A percentile compares a stretch with the other conserved stretches of the same genome.
Conservation (phyloP, 37 sponge, comb jelly and placozoan genomes). For the Eunapius fragilis region DNA sequence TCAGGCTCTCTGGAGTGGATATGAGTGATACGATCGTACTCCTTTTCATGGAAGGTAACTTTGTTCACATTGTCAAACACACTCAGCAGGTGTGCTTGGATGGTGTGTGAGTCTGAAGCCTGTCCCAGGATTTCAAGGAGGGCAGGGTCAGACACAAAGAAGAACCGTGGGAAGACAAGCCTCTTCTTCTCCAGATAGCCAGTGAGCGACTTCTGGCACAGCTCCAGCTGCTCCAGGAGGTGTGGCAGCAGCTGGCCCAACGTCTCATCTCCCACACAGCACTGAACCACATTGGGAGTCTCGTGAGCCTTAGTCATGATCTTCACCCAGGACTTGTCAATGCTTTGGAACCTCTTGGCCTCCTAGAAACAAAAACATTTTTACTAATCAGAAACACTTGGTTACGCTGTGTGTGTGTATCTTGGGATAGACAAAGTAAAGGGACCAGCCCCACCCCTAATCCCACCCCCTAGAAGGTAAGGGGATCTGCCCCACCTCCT, state of each 20-base stretch:
- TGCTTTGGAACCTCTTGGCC: constrained; percentile 95
- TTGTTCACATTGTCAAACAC: constrained; percentile 99
- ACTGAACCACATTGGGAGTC: constrained; percentile 88
- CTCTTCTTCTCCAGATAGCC: constrained; percentile 99
- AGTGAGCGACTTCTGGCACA: constrained; percentile 98
- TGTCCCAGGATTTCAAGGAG: constrained; percentile 98
- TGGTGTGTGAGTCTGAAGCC: constrained; percentile 99
- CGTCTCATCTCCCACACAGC: constrained; percentile 99
- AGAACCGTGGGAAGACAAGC: constrained; percentile 97
- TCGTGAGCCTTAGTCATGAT: constrained; percentile 99
- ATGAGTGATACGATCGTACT: constrained; percentile 94
- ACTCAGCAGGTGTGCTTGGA: constrained; percentile 94
- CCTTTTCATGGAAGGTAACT: constrained; percentile 97
- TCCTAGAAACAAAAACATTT: constrained; percentile 65
- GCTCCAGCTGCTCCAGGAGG: constrained; percentile 98
- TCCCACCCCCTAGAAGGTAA: no score
- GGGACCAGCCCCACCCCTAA: no score
- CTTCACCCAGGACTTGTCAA: constrained; percentile 99
- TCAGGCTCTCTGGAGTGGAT: constrained; percentile 97
- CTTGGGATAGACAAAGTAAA: no score
- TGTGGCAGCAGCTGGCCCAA: constrained; percentile 99
- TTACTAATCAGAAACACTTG: background rate
- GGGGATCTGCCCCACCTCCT: no score
- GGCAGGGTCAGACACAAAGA: constrained; percentile 99
- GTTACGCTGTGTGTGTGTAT: no score